Evolutionary conservation across 2,888 invertebrate genomes (phyloP).

Genomic region (Acrobasis consociella): DNA sequence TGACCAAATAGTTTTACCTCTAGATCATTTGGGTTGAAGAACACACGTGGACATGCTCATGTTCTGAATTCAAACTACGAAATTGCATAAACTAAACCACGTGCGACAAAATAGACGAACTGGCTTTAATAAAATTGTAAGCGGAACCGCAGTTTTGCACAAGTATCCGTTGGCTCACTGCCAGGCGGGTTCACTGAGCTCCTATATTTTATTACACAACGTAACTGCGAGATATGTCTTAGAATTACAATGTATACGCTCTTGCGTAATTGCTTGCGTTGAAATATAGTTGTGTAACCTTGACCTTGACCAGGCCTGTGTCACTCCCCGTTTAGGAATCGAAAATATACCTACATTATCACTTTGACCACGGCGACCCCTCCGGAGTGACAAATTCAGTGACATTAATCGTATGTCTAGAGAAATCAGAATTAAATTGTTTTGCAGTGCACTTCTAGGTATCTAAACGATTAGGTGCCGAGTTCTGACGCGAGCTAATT

Average conservation of each 20-base stretch:
- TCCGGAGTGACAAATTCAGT: no score
- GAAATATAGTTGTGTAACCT: constrained; percentile 2
- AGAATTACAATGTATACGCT: constrained; percentile 39
- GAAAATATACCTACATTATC: no score
- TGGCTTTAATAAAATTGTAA: constrained; percentile 19
- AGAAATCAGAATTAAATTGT: no score
- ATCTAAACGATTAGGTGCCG: no score
- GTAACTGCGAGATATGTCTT: constrained; percentile 38
- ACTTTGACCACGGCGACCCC: no score
- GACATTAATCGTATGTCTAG: no score
- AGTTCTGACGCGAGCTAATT: no score
- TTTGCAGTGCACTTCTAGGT: no score
- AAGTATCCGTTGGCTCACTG: constrained; percentile 34
- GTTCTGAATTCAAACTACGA: not conserved
- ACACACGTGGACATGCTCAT: no score
- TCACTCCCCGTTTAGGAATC: no score
- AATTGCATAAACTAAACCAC: constrained; percentile 9
- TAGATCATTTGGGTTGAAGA: no score
- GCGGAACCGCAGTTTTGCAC: constrained; percentile 28
- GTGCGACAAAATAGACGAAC: constrained; percentile 13
- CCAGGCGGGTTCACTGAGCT: constrained; percentile 39
- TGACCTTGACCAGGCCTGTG: not conserved
- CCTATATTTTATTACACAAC: constrained; percentile 42
- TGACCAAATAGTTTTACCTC: no score
- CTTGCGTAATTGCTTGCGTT: constrained; percentile 32